phyloP scores from a whole-genome alignment of 2,888 invertebrate genomes.

The Mantis religiosa region DNA sequence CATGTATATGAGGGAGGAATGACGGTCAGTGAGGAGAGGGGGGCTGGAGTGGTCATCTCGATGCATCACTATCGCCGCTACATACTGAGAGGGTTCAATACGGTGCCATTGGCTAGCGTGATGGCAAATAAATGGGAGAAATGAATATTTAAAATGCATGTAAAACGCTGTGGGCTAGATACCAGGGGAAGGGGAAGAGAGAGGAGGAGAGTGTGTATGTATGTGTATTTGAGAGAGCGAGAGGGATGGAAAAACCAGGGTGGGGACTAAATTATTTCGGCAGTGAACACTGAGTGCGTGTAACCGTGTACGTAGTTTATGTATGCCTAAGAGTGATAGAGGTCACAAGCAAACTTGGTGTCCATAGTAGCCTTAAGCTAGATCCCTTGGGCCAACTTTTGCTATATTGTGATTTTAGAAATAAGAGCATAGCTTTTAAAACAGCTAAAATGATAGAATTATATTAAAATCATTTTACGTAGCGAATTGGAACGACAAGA shows the following conservation, averaged over 20 bases:
- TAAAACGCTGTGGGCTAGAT: slow-evolving; percentile 19
- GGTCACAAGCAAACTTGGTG: neutral
- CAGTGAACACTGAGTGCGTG: neutral
- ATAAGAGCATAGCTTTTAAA: neutral
- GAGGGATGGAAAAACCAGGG: neutral
- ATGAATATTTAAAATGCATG: slow-evolving; percentile 30
- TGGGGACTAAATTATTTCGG: neutral
- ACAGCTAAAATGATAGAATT: neutral
- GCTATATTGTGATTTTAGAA: neutral
- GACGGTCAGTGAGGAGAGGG: neutral
- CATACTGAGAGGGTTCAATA: neutral
- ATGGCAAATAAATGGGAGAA: slow-evolving; percentile 22
- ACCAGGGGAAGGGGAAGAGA: neutral
- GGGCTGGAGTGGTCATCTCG: slow-evolving; percentile 5
- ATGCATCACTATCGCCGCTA: slow-evolving; percentile 7
- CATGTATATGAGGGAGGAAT: slow-evolving; percentile 8
- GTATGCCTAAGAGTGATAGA: neutral
- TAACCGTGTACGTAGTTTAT: neutral
- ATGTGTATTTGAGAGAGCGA: neutral
- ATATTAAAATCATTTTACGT: neutral
- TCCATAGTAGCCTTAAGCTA: neutral
- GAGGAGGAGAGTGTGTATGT: neutral
- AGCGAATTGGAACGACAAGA: neutral
- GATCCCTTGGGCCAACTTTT: neutral
- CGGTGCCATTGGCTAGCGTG: neutral